Evolutionary conservation across 2,113 vertebrate genomes (phyloP).

Genomic region (Pseudonaja textilis): DNA sequence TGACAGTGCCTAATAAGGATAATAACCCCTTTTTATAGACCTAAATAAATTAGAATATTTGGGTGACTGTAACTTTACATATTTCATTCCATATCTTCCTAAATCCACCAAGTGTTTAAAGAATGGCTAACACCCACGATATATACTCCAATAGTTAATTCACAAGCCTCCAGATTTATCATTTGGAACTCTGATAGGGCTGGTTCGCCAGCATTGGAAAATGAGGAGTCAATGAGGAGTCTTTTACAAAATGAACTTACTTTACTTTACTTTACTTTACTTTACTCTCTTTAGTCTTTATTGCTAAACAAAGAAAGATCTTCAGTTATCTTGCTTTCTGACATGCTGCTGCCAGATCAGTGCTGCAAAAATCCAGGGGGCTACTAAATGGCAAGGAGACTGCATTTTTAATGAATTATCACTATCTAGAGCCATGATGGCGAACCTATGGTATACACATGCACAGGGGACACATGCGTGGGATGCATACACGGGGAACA

Average conservation of each 20-base stretch:
- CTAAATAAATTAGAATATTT: not conserved
- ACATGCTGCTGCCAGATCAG: not conserved
- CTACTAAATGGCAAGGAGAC: not conserved
- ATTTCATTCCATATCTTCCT: not conserved
- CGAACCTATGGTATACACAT: too few relatives aligned
- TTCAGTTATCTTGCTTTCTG: not conserved
- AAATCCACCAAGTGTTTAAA: not conserved
- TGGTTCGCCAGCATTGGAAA: not conserved
- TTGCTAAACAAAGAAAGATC: not conserved
- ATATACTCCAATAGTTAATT: not conserved
- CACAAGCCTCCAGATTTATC: not conserved
- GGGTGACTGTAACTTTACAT: not conserved
- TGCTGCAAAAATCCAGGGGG: not conserved
- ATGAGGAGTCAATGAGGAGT: not conserved
- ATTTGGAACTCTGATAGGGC: not conserved
- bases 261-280: too few relatives aligned
- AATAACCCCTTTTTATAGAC: not conserved
- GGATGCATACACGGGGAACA: too few relatives aligned
- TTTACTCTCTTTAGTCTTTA: not conserved
- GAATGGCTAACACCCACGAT: not conserved
- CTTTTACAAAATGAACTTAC: not conserved
- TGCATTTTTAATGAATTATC: not conserved
- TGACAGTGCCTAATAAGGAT: not conserved
- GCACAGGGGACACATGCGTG: too few relatives aligned
- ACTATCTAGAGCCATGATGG: not conserved